phyloP scores from a whole-genome alignment of 1,140 invertebrate genomes.

The Bemisia tabaci region DNA sequence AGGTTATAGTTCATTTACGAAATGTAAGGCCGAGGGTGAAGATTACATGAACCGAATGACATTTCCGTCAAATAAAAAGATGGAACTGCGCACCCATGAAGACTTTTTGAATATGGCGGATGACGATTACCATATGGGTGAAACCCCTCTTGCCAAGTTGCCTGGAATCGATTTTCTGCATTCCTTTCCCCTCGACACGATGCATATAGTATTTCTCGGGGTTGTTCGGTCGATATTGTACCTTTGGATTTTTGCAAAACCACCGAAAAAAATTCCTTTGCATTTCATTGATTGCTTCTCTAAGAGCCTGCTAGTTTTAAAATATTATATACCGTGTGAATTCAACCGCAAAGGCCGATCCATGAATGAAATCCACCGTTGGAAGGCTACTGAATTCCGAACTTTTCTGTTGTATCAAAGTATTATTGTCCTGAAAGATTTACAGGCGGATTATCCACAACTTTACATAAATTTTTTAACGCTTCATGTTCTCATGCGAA shows the following conservation, averaged over 20 bases:
- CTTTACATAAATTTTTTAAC: slow-evolving; percentile 32
- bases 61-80: slow-evolving; percentile 11
- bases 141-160: slow-evolving; percentile 14
- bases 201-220: slow-evolving; percentile 26
- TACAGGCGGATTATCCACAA: too few species aligned
- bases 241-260: slow-evolving; percentile 22
- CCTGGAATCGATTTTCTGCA: slow-evolving; percentile 20
- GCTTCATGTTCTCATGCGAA: slow-evolving; percentile 27
- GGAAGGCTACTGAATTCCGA: slow-evolving; percentile 36
- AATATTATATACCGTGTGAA: slow-evolving; percentile 16
- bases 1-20: background rate
- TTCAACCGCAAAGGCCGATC: slow-evolving; percentile 28
- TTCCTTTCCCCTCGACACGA: slow-evolving; percentile 26
- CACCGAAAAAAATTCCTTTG: too few species aligned
- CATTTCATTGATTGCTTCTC: slow-evolving; percentile 3
- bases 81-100: slow-evolving; percentile 15
- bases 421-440: slow-evolving; percentile 27
- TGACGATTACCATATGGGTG: slow-evolving; percentile 18
- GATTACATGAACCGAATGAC: too few species aligned
- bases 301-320: slow-evolving; percentile 16
- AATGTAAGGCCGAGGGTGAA: background rate
- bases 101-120: slow-evolving; percentile 15
- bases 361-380: slow-evolving; percentile 25
- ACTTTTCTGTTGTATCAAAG: slow-evolving; percentile 34
- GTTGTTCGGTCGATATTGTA: slow-evolving; percentile 22